These are phyloP conservation scores for Psococerastis gibbosa DNA, from an alignment of 2,888 invertebrate species.

Conservation along the genomic window DNA sequence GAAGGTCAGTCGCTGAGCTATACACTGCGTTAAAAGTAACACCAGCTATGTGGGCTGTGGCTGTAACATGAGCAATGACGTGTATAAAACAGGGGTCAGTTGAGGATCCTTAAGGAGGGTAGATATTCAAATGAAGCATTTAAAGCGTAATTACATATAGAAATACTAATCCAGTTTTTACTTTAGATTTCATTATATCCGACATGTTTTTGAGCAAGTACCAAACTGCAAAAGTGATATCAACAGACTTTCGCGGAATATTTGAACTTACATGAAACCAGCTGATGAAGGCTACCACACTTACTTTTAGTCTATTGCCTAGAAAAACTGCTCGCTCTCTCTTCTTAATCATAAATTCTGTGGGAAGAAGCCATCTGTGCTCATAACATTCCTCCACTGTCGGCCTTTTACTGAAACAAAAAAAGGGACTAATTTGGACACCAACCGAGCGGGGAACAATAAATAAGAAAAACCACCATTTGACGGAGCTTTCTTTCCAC, in stretches of 20 bases:
- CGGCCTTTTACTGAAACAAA: conserved; percentile 63
- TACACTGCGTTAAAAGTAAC: no score
- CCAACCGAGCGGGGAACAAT: no score
- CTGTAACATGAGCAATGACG: no score
- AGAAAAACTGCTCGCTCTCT: conserved; percentile 74
- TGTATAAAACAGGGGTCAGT: no score
- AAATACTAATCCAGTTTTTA: background rate
- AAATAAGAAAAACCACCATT: no score
- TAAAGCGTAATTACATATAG: background rate
- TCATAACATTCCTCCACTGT: conserved; percentile 87
- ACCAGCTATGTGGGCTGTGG: no score
- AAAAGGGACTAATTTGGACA: no score
- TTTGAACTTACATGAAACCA: conserved; percentile 5
- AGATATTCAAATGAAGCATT: conserved; percentile 9
- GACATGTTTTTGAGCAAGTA: background rate
- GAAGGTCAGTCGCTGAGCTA: no score
- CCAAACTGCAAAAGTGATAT: conserved; percentile 13
- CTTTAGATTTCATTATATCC: background rate
- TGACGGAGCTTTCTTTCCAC: no score
- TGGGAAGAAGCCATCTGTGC: conserved; percentile 86
- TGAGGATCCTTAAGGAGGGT: no score
- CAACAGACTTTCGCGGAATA: conserved; percentile 2
- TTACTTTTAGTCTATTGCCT: conserved; percentile 60
- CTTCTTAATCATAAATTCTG: conserved; percentile 84
- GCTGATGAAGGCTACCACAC: conserved; percentile 10